Evolutionary conservation across 2,797 vertebrate species (phyloP).

Genomic region (Hapalemur alaotrensis): DNA sequence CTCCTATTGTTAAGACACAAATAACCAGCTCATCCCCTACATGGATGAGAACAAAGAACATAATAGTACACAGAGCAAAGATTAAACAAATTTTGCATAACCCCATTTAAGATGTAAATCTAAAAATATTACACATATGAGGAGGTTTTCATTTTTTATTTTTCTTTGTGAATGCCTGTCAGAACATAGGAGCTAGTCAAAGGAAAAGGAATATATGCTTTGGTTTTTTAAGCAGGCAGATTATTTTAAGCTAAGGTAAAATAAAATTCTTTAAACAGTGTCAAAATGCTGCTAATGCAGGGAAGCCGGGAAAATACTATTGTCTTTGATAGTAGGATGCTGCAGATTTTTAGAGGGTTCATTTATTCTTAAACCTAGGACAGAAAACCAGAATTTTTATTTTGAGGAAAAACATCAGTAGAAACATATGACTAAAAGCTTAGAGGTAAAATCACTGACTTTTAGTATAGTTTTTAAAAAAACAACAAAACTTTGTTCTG

Average conservation of each 20-base stretch:
- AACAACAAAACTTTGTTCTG: conserved; percentile 39
- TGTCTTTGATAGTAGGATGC: background rate
- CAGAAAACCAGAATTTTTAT: conserved; percentile 24
- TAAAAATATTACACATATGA: conserved; percentile 63
- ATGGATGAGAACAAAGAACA: conserved; percentile 84
- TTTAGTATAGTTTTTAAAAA: background rate
- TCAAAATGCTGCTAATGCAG: background rate
- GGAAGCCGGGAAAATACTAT: background rate
- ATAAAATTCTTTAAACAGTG: background rate
- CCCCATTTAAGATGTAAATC: conserved; percentile 71
- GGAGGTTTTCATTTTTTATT: conserved; percentile 62
- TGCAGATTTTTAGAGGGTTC: background rate
- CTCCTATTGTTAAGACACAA: conserved; percentile 85
- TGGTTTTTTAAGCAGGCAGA: conserved; percentile 40
- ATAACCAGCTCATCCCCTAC: conserved; percentile 82
- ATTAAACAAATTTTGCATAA: conserved; percentile 79
- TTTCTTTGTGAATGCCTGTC: conserved; percentile 56
- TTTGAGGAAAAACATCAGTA: conserved; percentile 10
- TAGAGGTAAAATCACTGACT: conserved; percentile 16
- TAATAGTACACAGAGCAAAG: conserved; percentile 81
- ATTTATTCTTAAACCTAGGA: conserved; percentile 19
- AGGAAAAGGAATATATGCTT: conserved; percentile 7
- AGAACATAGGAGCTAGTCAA: conserved; percentile 1
- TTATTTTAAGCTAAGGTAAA: conserved; percentile 55
- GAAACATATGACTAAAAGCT: background rate